These are phyloP conservation scores for Didymodactylos carnosus DNA, from an alignment of 2,888 invertebrate species.

Conservation along the genomic window DNA sequence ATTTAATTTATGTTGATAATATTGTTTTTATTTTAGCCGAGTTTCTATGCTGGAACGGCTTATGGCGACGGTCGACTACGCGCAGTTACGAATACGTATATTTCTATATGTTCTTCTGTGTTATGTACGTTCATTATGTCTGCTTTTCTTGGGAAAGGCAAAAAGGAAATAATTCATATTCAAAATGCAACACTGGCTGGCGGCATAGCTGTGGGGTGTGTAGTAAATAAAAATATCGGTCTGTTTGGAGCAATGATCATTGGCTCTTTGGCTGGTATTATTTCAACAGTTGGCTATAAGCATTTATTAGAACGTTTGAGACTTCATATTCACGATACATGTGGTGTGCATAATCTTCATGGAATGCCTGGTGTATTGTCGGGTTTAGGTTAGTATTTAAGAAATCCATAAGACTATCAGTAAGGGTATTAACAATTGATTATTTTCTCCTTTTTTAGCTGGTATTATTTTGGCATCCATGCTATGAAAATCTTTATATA, in stretches of 20 bases:
- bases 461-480: background rate
- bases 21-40: slow-evolving; percentile 90
- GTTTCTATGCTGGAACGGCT: slow-evolving; percentile 62
- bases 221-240: slow-evolving; percentile 35
- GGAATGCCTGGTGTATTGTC: slow-evolving; percentile 79
- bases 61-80: slow-evolving; percentile 54
- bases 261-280: slow-evolving; percentile 3
- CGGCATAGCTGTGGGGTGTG: slow-evolving; percentile 70
- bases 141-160: slow-evolving; percentile 41
- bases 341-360: slow-evolving; percentile 78
- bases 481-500: background rate
- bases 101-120: slow-evolving; percentile 60
- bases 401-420: too few relatives aligned
- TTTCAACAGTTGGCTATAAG: slow-evolving; percentile 9
- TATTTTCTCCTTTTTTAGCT: too few relatives aligned
- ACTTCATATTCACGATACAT: slow-evolving; percentile 7
- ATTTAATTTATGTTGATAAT: too few relatives aligned
- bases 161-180: slow-evolving; percentile 47
- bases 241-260: slow-evolving; percentile 7
- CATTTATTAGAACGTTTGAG: background rate
- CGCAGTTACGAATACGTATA: slow-evolving; percentile 76
- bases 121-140: slow-evolving; percentile 66
- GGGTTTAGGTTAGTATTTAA: slow-evolving; percentile 42
- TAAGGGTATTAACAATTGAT: too few relatives aligned
- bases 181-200: slow-evolving; percentile 83